These are phyloP conservation scores for Polietes domitor DNA, from an alignment of 2,888 invertebrate genomes.

Conservation along the genomic window DNA sequence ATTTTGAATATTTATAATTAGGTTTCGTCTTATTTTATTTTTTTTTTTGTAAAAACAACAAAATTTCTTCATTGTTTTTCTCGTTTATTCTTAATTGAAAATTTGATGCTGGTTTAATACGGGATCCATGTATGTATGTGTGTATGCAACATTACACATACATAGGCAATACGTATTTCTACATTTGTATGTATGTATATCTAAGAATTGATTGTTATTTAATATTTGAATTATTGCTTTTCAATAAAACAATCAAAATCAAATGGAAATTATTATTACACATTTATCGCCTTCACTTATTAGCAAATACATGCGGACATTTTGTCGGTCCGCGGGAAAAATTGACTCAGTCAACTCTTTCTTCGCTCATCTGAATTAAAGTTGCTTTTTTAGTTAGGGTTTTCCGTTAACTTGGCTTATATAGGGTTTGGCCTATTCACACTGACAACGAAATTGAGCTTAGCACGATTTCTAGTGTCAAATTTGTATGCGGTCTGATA, in stretches of 20 bases:
- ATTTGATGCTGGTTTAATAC: neutral
- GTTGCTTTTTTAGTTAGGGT: too few species aligned
- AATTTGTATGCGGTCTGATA: too few species aligned
- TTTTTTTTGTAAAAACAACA: slow-evolving; percentile 28
- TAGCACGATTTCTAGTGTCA: too few species aligned
- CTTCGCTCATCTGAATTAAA: too few species aligned
- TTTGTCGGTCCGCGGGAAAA: too few species aligned
- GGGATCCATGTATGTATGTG: neutral
- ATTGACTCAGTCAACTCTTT: too few species aligned
- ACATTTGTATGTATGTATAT: neutral
- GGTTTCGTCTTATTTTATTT: neutral
- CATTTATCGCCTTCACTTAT: too few species aligned
- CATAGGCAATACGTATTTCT: too few species aligned
- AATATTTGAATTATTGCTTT: slow-evolving; percentile 58
- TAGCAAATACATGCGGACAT: too few species aligned
- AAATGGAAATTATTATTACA: neutral
- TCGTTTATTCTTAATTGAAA: slow-evolving; percentile 17
- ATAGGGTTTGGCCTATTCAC: too few species aligned
- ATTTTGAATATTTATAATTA: slow-evolving; percentile 36
- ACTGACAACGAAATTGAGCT: too few species aligned
- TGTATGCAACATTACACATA: neutral
- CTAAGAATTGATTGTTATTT: slow-evolving; percentile 54
- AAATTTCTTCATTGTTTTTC: slow-evolving; percentile 41
- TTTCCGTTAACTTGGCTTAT: too few species aligned
- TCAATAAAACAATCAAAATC: neutral